A percentile compares a stretch with the other conserved stretches of the same genome.
These are phyloP conservation scores for Asteroscopus sphinx DNA, from an alignment of 2,888 invertebrate genomes.

Conservation along the genomic window DNA sequence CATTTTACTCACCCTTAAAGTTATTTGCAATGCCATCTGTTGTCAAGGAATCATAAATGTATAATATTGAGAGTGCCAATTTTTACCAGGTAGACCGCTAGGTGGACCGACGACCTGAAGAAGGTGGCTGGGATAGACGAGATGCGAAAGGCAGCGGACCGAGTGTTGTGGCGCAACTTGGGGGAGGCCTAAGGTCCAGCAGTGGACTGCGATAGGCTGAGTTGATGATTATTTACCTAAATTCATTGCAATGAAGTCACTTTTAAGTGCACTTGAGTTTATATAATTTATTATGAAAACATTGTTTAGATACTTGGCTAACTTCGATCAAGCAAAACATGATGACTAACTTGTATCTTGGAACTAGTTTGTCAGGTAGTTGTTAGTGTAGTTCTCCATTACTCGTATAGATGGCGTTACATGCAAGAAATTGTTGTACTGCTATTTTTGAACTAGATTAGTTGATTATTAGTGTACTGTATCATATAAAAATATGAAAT, in stretches of 20 bases:
- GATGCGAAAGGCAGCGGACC: too few species aligned
- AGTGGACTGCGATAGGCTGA: background rate
- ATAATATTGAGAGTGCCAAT: background rate
- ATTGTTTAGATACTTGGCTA: background rate
- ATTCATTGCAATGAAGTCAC: too few species aligned
- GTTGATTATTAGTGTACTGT: too few species aligned
- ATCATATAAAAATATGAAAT: background rate
- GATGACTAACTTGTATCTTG: background rate
- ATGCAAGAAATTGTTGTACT: background rate
- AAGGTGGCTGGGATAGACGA: too few species aligned
- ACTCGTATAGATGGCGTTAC: constrained; percentile 62
- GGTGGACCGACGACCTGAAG: too few species aligned
- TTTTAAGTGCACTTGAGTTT: background rate
- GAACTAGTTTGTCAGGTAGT: background rate
- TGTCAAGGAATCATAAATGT: constrained; percentile 5
- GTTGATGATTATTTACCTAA: too few species aligned
- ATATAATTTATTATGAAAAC: background rate
- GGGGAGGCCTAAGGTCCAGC: too few species aligned
- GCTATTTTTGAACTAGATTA: too few species aligned
- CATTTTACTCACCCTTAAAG: too few species aligned
- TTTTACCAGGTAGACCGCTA: too few species aligned
- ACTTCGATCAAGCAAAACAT: background rate
- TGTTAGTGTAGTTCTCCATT: constrained; percentile 20
- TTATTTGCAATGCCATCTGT: constrained; percentile 59
- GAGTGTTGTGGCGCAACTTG: too few species aligned